phyloP scores from a whole-genome alignment of 2,797 vertebrate genomes.

The Borostomias antarcticus region DNA sequence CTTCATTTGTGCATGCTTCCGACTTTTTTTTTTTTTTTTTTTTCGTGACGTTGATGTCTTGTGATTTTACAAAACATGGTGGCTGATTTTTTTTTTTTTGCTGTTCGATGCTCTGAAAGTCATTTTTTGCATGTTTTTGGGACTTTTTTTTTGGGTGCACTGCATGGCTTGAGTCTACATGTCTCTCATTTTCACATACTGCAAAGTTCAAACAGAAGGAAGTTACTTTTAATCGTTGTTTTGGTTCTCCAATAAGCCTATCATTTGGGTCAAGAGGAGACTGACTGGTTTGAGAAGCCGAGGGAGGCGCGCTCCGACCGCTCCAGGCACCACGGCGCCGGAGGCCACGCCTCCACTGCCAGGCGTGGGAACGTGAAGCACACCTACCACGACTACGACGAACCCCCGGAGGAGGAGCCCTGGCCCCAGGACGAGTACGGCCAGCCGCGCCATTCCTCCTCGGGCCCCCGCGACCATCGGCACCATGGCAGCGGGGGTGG shows the following conservation, averaged over 20 bases:
- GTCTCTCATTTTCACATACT: constrained; percentile 34
- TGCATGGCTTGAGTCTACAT: constrained; percentile 86
- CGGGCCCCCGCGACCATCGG: constrained; percentile 87
- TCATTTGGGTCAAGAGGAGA: constrained; percentile 99
- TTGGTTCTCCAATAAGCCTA: constrained; percentile 80
- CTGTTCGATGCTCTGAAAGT: constrained; percentile 28
- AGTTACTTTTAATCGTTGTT: constrained; percentile 57
- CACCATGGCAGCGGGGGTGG: constrained; percentile 88
- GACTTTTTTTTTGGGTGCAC: constrained; percentile 42
- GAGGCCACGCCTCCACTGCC: constrained; percentile 89
- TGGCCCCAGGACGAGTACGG: constrained; percentile 89
- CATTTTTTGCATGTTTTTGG: constrained; percentile 57
- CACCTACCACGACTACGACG: constrained; percentile 95
- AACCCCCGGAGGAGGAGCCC: constrained; percentile 90
- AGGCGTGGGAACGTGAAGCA: constrained; percentile 89
- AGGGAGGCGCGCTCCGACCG: constrained; percentile 91
- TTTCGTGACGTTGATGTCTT: constrained; percentile 63
- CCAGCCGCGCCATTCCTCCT: constrained; percentile 80
- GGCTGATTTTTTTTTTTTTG: constrained; percentile 7
- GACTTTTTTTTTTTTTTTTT: constrained; percentile 52
- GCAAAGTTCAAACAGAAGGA: constrained; percentile 35
- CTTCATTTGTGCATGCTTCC: constrained; percentile 22
- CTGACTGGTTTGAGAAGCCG: constrained; percentile 99
- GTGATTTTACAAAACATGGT: constrained; percentile 20
- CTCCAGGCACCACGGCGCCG: constrained; percentile 87